phyloP scores from a whole-genome alignment of 37 sponge, comb jelly and placozoan genomes.

The Chondrilla cf. caribensis region DNA sequence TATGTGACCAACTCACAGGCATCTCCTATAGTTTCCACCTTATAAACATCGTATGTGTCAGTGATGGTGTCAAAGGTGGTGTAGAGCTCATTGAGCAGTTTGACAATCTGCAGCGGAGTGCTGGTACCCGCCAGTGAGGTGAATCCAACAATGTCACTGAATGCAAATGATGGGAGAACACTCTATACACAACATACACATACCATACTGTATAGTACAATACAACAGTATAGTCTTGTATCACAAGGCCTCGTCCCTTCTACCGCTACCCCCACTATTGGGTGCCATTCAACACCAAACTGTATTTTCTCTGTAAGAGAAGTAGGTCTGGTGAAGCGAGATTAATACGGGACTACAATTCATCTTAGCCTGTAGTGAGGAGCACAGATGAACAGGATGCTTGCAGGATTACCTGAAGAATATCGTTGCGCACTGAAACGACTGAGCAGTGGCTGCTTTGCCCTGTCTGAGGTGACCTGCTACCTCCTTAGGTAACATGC shows the following conservation, averaged over 20 bases:
- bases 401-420: conserved; percentile 92
- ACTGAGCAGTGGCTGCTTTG: conserved; percentile 49
- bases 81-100: conserved; percentile 84
- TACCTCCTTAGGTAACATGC: conserved; percentile 78
- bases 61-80: conserved; percentile 80
- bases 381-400: not conserved
- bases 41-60: conserved; percentile 88
- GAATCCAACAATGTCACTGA: conserved; percentile 91
- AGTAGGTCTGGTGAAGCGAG: too few relatives aligned
- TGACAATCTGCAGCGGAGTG: conserved; percentile 84
- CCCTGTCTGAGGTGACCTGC: conserved; percentile 87
- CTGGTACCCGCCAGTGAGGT: conserved; percentile 67
- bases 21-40: conserved; percentile 95
- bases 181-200: too few relatives aligned
- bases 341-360: too few relatives aligned
- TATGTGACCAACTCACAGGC: conserved; percentile 76
- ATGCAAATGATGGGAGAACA: not conserved
- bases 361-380: not conserved
- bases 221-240: not conserved
- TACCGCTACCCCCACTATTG: too few relatives aligned
- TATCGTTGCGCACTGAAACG: conserved; percentile 62
- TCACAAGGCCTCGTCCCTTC: not conserved
- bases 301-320: too few relatives aligned
- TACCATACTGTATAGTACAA: too few relatives aligned
- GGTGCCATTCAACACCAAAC: too few relatives aligned